phyloP scores from a whole-genome alignment of 30 jellyfish, hydroid and myxozoan species.

The Pelagia noctiluca region DNA sequence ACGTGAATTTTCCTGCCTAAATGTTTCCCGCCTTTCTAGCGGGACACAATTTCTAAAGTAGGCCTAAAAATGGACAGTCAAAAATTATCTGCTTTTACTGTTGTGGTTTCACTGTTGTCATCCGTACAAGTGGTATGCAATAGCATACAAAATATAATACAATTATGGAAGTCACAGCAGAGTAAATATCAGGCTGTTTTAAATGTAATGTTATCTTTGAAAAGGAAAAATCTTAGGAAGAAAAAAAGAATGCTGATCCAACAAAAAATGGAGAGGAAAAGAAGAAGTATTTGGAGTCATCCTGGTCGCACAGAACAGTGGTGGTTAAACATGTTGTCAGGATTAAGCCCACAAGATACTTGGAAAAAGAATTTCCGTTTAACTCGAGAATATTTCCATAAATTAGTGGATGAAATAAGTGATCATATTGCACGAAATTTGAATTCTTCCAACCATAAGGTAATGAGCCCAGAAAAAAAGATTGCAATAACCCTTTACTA shows the following conservation, averaged over 20 bases:
- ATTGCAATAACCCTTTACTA: slow-evolving; percentile 55
- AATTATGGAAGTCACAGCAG: too few species aligned
- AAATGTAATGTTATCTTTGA: too few species aligned
- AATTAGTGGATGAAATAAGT: slow-evolving; percentile 18
- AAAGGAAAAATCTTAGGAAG: background rate
- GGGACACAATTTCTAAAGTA: background rate
- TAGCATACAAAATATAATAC: too few species aligned
- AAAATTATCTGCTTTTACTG: too few species aligned
- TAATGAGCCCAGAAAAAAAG: slow-evolving; percentile 33
- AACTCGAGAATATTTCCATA: slow-evolving; percentile 17
- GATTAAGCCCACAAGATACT: too few species aligned
- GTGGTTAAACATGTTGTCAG: slow-evolving; percentile 53
- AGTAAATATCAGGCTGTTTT: too few species aligned
- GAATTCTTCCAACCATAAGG: slow-evolving; percentile 55
- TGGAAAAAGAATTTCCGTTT: too few species aligned
- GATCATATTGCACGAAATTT: slow-evolving; percentile 39
- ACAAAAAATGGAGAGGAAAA: slow-evolving; percentile 2
- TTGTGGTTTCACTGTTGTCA: slow-evolving; percentile 5
- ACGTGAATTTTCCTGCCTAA: background rate
- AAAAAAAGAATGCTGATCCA: background rate
- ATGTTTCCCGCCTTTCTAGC: background rate
- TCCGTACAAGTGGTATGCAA: background rate
- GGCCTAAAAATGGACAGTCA: too few species aligned
- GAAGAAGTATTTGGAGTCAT: slow-evolving; percentile 1
- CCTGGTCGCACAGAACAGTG: slow-evolving; percentile 65